A percentile compares a stretch with the other conserved stretches of the same genome.
Evolutionary conservation across 2,113 vertebrate genomes (phyloP).

Genomic region (Cyanoramphus novaezelandiae): DNA sequence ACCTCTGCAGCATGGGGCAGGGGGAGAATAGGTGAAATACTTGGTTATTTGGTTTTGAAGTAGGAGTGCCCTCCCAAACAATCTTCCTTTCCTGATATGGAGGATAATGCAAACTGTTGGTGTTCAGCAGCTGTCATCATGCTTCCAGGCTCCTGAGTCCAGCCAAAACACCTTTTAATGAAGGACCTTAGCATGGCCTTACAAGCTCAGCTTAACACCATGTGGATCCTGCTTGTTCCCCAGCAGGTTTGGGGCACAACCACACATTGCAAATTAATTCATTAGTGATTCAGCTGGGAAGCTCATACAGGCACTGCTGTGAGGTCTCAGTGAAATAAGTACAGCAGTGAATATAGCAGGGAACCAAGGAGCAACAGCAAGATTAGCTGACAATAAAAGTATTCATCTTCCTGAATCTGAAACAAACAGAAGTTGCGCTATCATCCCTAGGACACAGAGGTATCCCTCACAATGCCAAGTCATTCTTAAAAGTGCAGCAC

Average conservation of each 20-base stretch:
- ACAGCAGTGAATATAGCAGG: neutral
- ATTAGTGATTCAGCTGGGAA: neutral
- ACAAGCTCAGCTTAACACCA: neutral
- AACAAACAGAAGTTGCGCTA: neutral
- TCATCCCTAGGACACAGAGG: neutral
- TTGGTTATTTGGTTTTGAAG: neutral
- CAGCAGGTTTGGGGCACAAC: accelerated
- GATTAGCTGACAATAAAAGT: neutral
- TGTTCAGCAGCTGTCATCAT: neutral
- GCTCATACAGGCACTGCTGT: neutral
- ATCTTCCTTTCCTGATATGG: neutral
- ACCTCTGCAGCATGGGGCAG: neutral
- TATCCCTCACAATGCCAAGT: neutral
- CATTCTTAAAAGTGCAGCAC: neutral
- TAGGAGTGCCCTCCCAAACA: neutral
- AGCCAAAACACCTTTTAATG: neutral
- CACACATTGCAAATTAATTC: neutral
- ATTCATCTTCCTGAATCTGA: neutral
- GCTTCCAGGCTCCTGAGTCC: neutral
- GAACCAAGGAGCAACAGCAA: neutral
- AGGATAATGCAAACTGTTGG: neutral
- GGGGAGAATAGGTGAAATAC: neutral
- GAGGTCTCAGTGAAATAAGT: neutral
- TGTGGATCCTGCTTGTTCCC: neutral
- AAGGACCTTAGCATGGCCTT: neutral